These are phyloP conservation scores for Apostichopus parvimensis DNA, from an alignment of 35 echinoderm and acorn worm species.

Conservation along the genomic window DNA sequence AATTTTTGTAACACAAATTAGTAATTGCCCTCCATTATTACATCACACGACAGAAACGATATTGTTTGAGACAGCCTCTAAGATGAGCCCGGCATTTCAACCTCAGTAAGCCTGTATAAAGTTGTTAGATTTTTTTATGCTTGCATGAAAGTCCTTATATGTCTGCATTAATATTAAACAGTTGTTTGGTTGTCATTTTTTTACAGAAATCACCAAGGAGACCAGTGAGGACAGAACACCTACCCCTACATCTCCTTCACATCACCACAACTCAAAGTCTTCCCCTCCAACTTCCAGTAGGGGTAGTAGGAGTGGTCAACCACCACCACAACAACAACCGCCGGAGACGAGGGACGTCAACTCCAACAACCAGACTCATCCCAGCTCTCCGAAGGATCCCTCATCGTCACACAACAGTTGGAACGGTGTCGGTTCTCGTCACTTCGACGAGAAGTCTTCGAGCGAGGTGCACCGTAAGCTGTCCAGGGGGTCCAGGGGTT, in stretches of 20 bases:
- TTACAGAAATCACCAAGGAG: constrained; percentile 43
- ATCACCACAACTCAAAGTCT: neutral
- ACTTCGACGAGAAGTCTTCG: constrained; percentile 19
- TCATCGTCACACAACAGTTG: neutral
- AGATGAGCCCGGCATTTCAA: no score
- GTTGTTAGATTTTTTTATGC: neutral
- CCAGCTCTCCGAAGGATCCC: constrained; percentile 6
- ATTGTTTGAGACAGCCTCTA: no score
- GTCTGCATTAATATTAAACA: no score
- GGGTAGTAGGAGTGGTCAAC: constrained; percentile 1
- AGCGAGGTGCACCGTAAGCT: constrained; percentile 42
- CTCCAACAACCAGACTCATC: neutral
- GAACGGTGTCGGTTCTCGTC: neutral
- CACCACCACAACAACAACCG: neutral
- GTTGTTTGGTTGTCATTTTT: neutral
- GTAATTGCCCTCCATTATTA: no score
- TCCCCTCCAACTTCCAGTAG: constrained; percentile 26
- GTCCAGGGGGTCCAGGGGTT: constrained; percentile 29
- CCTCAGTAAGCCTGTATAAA: no score
- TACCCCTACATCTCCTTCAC: constrained; percentile 36
- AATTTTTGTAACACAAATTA: no score
- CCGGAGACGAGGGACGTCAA: neutral
- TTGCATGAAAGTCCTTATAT: no score
- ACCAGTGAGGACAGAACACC: constrained; percentile 44
- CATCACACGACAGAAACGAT: no score